phyloP scores from a whole-genome alignment of 2,113 vertebrate genomes.

The Spilogale gracilis region DNA sequence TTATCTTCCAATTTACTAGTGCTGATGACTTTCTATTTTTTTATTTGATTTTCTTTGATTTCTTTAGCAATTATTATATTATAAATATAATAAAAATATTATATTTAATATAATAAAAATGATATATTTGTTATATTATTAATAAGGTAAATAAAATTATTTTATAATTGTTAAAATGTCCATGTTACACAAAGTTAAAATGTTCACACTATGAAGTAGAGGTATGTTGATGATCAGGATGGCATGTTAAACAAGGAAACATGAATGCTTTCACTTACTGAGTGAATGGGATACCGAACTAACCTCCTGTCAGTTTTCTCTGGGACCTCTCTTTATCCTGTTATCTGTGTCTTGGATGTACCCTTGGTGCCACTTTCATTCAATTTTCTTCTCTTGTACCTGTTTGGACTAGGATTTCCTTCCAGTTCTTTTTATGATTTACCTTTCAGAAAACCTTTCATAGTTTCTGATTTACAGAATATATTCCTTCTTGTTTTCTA shows the following conservation, averaged over 20 bases:
- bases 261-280: neutral
- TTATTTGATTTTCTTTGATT: too few species aligned
- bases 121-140: too few species aligned
- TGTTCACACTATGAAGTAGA: neutral
- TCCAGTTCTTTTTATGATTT: neutral
- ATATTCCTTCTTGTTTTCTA: neutral
- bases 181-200: neutral
- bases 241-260: neutral
- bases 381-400: neutral
- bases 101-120: too few species aligned
- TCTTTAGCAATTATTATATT: too few species aligned
- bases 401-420: neutral
- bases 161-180: neutral
- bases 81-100: too few species aligned
- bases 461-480: neutral
- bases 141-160: too few species aligned
- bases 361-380: neutral
- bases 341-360: neutral
- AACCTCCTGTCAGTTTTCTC: neutral
- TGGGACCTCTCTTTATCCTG: neutral
- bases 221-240: neutral
- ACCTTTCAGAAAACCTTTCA: neutral
- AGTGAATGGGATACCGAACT: neutral
- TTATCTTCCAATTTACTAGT: too few species aligned
- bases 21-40: too few species aligned